Conservation (phyloP, 2,797 vertebrate genomes). For the Sebastes baramenuke region DNA sequence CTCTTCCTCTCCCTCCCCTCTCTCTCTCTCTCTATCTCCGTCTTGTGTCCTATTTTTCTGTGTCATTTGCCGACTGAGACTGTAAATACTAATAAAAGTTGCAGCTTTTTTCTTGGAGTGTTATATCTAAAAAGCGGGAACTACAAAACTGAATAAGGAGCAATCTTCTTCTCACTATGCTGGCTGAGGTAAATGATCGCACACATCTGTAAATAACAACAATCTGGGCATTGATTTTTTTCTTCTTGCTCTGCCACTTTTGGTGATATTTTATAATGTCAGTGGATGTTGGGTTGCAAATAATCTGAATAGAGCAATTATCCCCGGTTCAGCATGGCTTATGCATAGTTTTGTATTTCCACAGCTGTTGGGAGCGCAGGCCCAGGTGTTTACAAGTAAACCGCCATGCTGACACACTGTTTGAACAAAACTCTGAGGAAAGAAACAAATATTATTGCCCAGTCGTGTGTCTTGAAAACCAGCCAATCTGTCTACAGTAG, state of each 20-base stretch:
- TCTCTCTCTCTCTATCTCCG: constrained; percentile 28
- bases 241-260: not conserved
- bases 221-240: constrained; percentile 4
- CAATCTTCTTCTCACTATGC: constrained; percentile 66
- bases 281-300: constrained; percentile 8
- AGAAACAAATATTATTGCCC: constrained; percentile 79
- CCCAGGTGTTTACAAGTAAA: constrained; percentile 78
- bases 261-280: not conserved
- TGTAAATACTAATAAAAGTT: constrained; percentile 54
- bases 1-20: constrained; percentile 46
- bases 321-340: constrained; percentile 18
- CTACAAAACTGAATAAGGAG: constrained; percentile 47
- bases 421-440: constrained; percentile 75
- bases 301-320: constrained; percentile 27
- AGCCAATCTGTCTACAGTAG: constrained; percentile 66
- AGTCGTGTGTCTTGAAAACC: constrained; percentile 72
- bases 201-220: constrained; percentile 18
- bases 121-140: constrained; percentile 39
- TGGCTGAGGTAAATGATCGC: constrained; percentile 75
- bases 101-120: constrained; percentile 37
- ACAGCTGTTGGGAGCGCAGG: constrained; percentile 64
- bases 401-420: constrained; percentile 73
- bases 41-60: constrained; percentile 23
- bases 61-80: constrained; percentile 31
- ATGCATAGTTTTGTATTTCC: constrained; percentile 48